These are phyloP conservation scores for Oscheius myriophilus DNA, from an alignment of 2,888 invertebrate genomes.

Conservation along the genomic window DNA sequence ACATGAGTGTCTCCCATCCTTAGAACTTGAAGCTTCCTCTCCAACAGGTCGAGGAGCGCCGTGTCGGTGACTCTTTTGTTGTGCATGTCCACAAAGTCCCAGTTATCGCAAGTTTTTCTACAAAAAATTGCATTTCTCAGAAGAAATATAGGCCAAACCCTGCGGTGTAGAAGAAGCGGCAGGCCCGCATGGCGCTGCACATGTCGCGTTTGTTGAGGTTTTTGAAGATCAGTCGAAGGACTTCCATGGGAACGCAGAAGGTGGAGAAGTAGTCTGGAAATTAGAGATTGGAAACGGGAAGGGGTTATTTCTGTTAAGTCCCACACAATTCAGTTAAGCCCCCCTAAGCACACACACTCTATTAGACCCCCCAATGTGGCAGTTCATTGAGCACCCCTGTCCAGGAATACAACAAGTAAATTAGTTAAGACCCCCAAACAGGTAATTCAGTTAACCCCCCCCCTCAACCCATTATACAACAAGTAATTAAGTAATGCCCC, in stretches of 20 bases:
- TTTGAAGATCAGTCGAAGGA: slow-evolving; percentile 14
- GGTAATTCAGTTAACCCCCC: no score
- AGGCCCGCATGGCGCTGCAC: slow-evolving; percentile 21
- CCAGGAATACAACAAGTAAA: no score
- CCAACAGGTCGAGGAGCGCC: background rate
- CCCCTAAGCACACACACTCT: no score
- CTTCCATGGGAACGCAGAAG: slow-evolving; percentile 18
- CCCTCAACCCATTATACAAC: no score
- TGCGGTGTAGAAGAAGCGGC: slow-evolving; percentile 16
- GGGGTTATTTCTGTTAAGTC: no score
- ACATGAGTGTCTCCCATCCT: slow-evolving; percentile 18
- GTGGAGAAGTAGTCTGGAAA: slow-evolving; percentile 28
- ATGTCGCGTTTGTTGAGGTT: slow-evolving; percentile 30
- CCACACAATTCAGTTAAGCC: no score
- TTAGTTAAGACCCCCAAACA: no score
- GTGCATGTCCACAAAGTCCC: slow-evolving; percentile 17
- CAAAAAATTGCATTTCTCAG: background rate
- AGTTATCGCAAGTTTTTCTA: slow-evolving; percentile 15
- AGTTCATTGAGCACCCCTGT: no score
- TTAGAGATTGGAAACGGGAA: background rate
- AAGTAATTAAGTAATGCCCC: no score
- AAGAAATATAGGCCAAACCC: slow-evolving; percentile 9
- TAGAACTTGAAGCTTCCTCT: slow-evolving; percentile 11
- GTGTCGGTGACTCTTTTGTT: slow-evolving; percentile 5
- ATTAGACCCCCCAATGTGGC: no score